Percentiles rank a stretch among this genome's conserved stretches.
phyloP scores from a whole-genome alignment of 2,888 invertebrate species.

The Tortricodes alternella region DNA sequence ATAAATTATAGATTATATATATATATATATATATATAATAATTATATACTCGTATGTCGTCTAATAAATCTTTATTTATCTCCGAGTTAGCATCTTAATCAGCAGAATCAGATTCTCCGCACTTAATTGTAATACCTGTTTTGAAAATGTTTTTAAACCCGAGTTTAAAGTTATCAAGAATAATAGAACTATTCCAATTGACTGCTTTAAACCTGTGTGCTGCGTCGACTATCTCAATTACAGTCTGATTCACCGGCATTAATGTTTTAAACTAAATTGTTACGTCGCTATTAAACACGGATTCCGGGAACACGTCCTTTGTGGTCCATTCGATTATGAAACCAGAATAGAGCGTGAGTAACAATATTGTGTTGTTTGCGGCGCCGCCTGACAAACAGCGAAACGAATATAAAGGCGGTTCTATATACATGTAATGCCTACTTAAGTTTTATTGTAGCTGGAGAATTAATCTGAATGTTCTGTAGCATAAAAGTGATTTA shows the following conservation, averaged over 20 bases:
- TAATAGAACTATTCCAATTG: background rate
- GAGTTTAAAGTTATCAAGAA: too few relatives aligned
- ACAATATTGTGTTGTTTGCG: constrained; percentile 21
- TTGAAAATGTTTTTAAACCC: too few relatives aligned
- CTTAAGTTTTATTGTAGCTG: constrained; percentile 22
- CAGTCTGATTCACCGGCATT: constrained; percentile 57
- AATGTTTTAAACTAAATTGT: constrained; percentile 45
- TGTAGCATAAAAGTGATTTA: background rate
- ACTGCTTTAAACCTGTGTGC: constrained; percentile 8
- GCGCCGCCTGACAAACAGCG: constrained; percentile 18
- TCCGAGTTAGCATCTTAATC: too few relatives aligned
- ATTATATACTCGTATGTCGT: too few relatives aligned
- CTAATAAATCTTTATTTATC: too few relatives aligned
- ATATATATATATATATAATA: too few relatives aligned
- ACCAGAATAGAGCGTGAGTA: constrained; percentile 26
- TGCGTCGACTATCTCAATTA: constrained; percentile 58
- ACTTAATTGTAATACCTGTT: too few relatives aligned
- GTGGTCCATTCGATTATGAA: constrained; percentile 46
- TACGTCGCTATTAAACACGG: constrained; percentile 36
- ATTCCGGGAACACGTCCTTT: constrained; percentile 41
- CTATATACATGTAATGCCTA: constrained; percentile 4
- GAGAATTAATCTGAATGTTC: constrained; percentile 6
- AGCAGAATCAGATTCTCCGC: too few relatives aligned
- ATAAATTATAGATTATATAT: too few relatives aligned
- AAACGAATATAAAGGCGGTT: constrained; percentile 1